Conservation (phyloP, 2,113 vertebrate genomes). For the Stictonetta naevosa region DNA sequence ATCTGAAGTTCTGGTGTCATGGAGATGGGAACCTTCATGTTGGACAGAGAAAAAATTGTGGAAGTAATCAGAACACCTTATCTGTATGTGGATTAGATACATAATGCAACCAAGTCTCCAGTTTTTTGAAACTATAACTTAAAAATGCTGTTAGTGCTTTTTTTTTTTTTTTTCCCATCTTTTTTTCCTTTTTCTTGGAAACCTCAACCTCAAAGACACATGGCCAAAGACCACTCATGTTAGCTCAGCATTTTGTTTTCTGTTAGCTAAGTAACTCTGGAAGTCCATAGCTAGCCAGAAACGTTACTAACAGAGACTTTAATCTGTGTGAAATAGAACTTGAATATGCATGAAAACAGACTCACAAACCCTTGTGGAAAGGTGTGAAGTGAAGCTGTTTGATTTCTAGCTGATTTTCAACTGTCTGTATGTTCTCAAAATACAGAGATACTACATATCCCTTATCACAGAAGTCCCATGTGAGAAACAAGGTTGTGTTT, state of each 20-base stretch:
- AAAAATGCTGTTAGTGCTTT: background rate
- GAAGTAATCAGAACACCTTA: background rate
- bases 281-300: background rate
- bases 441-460: background rate
- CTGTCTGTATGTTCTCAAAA: background rate
- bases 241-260: background rate
- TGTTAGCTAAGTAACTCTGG: background rate
- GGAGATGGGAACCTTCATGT: background rate
- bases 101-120: background rate
- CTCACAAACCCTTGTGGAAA: background rate
- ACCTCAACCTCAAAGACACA: background rate
- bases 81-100: background rate
- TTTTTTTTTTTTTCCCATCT: background rate
- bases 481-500: too few relatives aligned
- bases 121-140: background rate
- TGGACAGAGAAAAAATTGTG: background rate
- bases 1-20: background rate
- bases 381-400: background rate
- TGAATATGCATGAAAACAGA: background rate
- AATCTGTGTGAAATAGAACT: background rate
- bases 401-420: background rate
- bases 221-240: background rate
- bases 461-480: too few relatives aligned
- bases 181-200: background rate
- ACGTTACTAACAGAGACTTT: background rate